Evolutionary conservation across 2,113 vertebrate species (phyloP).

Genomic region (Macrotis lagotis): DNA sequence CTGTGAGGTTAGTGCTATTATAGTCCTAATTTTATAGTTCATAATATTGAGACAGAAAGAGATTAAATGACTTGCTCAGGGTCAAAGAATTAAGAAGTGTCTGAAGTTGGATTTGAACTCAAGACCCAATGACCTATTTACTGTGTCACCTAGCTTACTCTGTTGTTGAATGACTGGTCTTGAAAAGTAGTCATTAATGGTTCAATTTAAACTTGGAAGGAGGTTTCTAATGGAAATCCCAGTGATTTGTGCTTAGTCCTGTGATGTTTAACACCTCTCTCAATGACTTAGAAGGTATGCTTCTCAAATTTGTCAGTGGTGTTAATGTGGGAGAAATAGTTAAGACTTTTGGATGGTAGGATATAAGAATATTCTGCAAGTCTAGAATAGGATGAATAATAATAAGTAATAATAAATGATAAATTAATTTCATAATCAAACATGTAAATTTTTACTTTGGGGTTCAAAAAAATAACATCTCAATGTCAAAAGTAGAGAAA

Average conservation of each 20-base stretch:
- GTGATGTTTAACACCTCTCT: background rate
- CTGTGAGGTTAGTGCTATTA: no score
- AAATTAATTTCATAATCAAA: no score
- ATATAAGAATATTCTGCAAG: no score
- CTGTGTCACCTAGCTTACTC: background rate
- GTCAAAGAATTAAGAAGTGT: background rate
- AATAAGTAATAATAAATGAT: no score
- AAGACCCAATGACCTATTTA: background rate
- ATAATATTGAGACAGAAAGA: no score
- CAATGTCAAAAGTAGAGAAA: no score
- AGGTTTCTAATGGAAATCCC: background rate
- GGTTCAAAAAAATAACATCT: no score
- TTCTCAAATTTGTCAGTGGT: background rate
- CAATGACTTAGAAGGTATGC: background rate
- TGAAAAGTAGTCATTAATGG: background rate
- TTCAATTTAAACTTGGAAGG: background rate
- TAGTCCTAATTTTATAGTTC: no score
- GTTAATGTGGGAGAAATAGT: no score
- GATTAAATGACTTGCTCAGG: no score
- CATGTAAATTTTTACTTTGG: no score
- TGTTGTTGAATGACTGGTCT: background rate
- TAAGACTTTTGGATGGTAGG: background rate
- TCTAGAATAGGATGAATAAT: no score
- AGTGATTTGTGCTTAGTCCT: background rate
- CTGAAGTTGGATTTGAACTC: background rate